These are phyloP conservation scores for Oryzias melastigma DNA, from an alignment of 2,113 vertebrate genomes.

Conservation along the genomic window DNA sequence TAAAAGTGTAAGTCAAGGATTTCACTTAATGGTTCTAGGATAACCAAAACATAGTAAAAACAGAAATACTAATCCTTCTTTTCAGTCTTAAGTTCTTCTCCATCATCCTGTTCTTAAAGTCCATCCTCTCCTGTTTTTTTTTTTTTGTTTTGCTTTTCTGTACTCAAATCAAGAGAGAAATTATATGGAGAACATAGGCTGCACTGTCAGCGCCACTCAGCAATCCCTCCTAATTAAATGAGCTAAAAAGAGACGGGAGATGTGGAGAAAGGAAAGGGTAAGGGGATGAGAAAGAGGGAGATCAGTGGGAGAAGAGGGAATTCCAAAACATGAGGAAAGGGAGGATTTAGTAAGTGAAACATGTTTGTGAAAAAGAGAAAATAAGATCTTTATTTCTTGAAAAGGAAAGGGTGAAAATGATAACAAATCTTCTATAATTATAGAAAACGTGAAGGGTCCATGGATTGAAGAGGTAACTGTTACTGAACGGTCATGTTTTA, in stretches of 20 bases:
- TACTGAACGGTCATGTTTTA: too few species aligned
- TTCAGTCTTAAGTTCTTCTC: too few species aligned
- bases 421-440: neutral
- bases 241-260: conserved; percentile 11
- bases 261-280: neutral
- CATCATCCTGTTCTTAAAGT: conserved; percentile 11
- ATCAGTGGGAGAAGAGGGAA: neutral
- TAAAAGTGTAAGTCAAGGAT: too few species aligned
- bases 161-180: conserved; percentile 35
- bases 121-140: conserved; percentile 25
- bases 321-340: neutral
- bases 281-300: conserved; percentile 2
- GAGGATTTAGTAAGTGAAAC: too few species aligned
- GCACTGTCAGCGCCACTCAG: conserved; percentile 30
- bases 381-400: neutral
- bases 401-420: too few species aligned
- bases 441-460: conserved; percentile 6
- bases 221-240: conserved; percentile 47
- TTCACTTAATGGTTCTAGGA: too few species aligned
- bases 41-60: too few species aligned
- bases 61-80: too few species aligned
- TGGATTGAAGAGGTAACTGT: neutral
- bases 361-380: neutral
- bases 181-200: conserved; percentile 29
- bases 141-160: conserved; percentile 25